Evolutionary conservation across 2,888 invertebrate species (phyloP).

Genomic region (Trisateles emortualis): DNA sequence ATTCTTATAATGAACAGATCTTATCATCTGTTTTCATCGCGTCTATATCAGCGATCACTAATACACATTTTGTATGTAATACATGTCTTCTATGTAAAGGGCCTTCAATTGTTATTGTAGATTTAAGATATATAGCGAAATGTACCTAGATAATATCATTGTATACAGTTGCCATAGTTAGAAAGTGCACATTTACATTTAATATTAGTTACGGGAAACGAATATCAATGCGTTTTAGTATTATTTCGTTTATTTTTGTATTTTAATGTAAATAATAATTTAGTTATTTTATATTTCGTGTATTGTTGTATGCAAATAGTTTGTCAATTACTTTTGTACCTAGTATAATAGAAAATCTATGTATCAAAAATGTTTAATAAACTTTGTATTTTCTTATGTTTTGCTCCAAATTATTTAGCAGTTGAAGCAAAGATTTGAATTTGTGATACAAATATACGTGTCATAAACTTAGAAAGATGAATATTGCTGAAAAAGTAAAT

Average conservation of each 20-base stretch:
- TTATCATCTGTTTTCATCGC: neutral
- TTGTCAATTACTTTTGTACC: conserved; percentile 45
- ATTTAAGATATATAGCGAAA: conserved; percentile 51
- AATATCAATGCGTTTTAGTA: conserved; percentile 83
- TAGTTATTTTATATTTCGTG: conserved; percentile 22
- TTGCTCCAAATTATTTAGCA: conserved; percentile 23
- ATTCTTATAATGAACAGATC: neutral
- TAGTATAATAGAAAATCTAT: conserved; percentile 30
- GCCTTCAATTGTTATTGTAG: conserved; percentile 70
- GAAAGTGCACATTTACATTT: conserved; percentile 53
- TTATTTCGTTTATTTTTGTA: conserved; percentile 72
- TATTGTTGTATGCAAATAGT: conserved; percentile 39
- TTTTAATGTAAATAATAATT: conserved; percentile 51
- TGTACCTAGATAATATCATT: conserved; percentile 56
- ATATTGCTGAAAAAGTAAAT: neutral
- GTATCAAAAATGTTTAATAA: conserved; percentile 14
- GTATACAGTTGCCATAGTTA: conserved; percentile 71
- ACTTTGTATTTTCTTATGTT: conserved; percentile 3
- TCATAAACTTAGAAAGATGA: neutral
- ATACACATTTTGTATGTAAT: conserved; percentile 33
- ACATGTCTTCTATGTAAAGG: conserved; percentile 64
- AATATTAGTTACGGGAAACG: conserved; percentile 54
- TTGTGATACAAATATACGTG: conserved; percentile 48
- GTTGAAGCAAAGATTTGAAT: conserved; percentile 48
- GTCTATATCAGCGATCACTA: conserved; percentile 17